Conservation (phyloP, 1,140 invertebrate genomes). For the silkworm (Bombyx mori) region ASM3026992v2 NC_085108.1:129501-130000, state of each 20-base stretch:
- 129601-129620: constrained; percentile 12
- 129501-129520: not conserved
- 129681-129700: not conserved
- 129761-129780: not conserved
- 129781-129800: not conserved
- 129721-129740: not conserved
- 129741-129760: not conserved
- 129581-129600: constrained; percentile 2
- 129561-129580: not conserved
- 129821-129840: constrained; percentile 1
- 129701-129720: constrained; percentile 2
- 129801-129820: constrained; percentile 1
- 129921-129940: constrained; percentile 1
- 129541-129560: not conserved
- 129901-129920: not conserved
- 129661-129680: constrained; percentile 1
- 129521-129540: not conserved
- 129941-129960: not conserved
- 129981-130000: constrained; percentile 11
- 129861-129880: constrained; percentile 1
- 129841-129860: not conserved
- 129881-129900: constrained; percentile 5
- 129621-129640: constrained; percentile 12
- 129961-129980: not conserved
- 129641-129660: constrained; percentile 7